These are phyloP conservation scores for Xiphorhynchus erythropygius DNA, from an alignment of 2,797 vertebrate species.

Conservation along the genomic window DNA sequence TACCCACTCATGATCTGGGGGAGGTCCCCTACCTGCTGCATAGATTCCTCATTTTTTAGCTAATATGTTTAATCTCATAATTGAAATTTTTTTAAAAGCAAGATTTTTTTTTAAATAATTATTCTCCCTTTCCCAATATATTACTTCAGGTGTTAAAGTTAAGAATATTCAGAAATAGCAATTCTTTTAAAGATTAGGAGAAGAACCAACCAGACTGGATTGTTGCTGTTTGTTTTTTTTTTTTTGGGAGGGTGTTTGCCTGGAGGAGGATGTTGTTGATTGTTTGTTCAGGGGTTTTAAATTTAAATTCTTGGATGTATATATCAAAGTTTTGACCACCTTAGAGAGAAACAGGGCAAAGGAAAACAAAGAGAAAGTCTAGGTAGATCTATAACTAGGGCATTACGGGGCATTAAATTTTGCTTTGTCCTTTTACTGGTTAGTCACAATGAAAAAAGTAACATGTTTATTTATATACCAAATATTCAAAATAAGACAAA, in stretches of 20 bases:
- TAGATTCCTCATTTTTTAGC: background rate
- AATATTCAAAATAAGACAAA: background rate
- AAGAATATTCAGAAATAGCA: background rate
- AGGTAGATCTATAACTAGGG: background rate
- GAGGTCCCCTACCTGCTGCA: background rate
- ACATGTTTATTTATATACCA: background rate
- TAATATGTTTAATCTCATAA: background rate
- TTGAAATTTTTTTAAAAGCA: background rate
- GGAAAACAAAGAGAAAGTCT: background rate
- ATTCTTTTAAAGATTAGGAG: background rate
- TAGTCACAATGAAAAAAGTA: background rate
- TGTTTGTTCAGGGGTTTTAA: background rate
- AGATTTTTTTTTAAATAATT: background rate
- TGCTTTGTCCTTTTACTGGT: background rate
- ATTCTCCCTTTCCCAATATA: background rate
- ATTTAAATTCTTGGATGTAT: background rate
- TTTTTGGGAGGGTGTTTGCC: fast-evolving
- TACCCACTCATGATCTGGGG: background rate
- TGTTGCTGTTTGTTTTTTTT: background rate
- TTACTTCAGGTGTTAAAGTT: background rate
- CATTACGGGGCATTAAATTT: background rate
- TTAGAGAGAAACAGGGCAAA: background rate
- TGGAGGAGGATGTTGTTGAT: background rate
- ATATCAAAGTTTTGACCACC: background rate
- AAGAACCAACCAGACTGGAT: background rate